Base-by-base conservation (phyloP, 2,888 invertebrate species). In the Plusia festucae region DNA sequence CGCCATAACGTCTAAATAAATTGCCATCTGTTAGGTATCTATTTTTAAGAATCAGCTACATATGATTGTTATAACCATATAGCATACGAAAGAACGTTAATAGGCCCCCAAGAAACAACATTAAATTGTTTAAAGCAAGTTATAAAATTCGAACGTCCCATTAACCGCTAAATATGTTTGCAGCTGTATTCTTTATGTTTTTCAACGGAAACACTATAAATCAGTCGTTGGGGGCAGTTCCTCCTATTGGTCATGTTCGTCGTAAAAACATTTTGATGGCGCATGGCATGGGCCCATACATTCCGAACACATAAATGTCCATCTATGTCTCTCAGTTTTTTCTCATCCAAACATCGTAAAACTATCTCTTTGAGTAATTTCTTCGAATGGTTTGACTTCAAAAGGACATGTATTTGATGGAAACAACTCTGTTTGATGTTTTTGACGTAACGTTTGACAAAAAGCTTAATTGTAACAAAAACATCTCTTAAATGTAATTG, bases 201-300 rank as follows among this genome's bases (percentile, higher is more conserved):
- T 90, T 89, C 89, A 88, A 88, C 87, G 82, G 87, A 90, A 90
- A 83, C 79, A 78, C 77, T 84, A 87, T 92, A 92, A 92, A 93
- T 93, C 92, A 89, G 86, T 90, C 92, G 84, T 78, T 87, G 71
- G 73, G 81, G 83, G 82, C 84, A 84, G 84, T 85, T 59, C 87
- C 86, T 84, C 80, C 87, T 85, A 89, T 91, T 90, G 91, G 89
- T 89, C 89, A 88, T 90, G 87, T 85, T 79, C 78, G 85, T 90
- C 92, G 90, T 93, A 91, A 93, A 90, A 91, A 81, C 86, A 84
- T 89, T 91, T 89, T 90, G 89, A 92, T 90, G 89, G 88, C 88
- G 85, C 85, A 84, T 63, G 63, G 80, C 75, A 85, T 78, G 79
- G 85, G 86, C 78, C 83, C 86, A 86, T 88, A 89, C 90, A 87